A percentile compares a stretch with the other conserved stretches of the same genome.
Evolutionary conservation across 2,113 vertebrate species (phyloP).

Genomic region (Azemiops feae): DNA sequence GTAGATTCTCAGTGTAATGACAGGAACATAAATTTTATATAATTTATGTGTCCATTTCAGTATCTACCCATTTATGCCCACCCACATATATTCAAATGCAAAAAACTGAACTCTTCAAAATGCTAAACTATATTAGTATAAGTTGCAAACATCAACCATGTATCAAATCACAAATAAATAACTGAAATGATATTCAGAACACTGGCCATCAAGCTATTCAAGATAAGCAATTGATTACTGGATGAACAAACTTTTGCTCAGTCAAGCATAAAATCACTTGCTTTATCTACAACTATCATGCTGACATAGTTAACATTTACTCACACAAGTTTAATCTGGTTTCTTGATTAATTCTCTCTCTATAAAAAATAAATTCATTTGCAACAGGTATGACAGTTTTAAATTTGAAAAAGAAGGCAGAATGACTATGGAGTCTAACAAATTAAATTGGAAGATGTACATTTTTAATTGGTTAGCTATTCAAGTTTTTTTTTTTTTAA

Average conservation of each 20-base stretch:
- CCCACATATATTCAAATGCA: not conserved
- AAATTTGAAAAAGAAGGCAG: slow-evolving; percentile 33
- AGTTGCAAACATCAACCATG: slow-evolving; percentile 45
- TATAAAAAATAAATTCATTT: not conserved
- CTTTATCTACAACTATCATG: slow-evolving; percentile 55
- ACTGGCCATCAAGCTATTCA: slow-evolving; percentile 47
- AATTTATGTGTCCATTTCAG: not conserved
- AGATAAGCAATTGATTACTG: slow-evolving; percentile 62
- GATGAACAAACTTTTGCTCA: slow-evolving; percentile 52
- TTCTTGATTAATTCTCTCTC: slow-evolving; percentile 5
- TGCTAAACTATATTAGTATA: slow-evolving; percentile 56
- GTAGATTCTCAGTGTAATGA: slow-evolving; percentile 38
- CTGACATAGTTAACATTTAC: slow-evolving; percentile 53
- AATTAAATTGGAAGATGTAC: slow-evolving; percentile 22
- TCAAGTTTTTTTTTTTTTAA: slow-evolving; percentile 26
- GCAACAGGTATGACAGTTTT: not conserved
- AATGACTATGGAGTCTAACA: slow-evolving; percentile 14
- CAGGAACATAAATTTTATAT: slow-evolving; percentile 34
- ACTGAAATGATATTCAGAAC: slow-evolving; percentile 40
- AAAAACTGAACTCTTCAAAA: slow-evolving; percentile 32
- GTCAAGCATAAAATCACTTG: slow-evolving; percentile 52
- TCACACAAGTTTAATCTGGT: slow-evolving; percentile 41
- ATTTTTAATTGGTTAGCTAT: not conserved
- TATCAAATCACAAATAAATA: slow-evolving; percentile 50
- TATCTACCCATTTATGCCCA: not conserved